Evolutionary conservation across 1,140 invertebrate genomes (phyloP).

Genomic region (Trigoniulus corallinus): DNA sequence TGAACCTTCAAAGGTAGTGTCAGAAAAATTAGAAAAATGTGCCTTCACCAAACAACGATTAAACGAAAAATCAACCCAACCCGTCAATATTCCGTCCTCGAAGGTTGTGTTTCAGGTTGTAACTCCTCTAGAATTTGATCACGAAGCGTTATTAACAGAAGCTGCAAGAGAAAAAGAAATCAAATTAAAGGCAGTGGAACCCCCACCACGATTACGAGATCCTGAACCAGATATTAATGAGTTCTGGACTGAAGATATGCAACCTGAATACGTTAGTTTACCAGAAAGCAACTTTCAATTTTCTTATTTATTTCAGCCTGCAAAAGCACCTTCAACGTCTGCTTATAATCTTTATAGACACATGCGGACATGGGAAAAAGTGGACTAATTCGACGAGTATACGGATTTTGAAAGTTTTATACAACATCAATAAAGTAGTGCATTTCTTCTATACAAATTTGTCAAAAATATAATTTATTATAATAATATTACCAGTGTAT

Average conservation of each 20-base stretch:
- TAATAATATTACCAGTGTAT: too few species aligned
- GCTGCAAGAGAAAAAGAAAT: background rate
- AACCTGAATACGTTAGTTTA: background rate
- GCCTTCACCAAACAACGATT: too few species aligned
- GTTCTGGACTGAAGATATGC: background rate
- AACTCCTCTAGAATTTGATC: background rate
- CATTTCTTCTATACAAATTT: background rate
- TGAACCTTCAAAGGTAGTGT: too few species aligned
- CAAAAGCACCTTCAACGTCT: background rate
- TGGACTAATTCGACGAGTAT: too few species aligned
- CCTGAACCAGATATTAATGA: background rate
- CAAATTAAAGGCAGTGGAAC: background rate
- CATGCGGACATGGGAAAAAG: background rate
- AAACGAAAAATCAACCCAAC: too few species aligned
- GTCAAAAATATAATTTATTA: background rate
- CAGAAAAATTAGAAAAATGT: too few species aligned
- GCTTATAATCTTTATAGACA: background rate
- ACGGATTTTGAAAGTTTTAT: too few species aligned
- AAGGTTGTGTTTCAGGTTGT: background rate
- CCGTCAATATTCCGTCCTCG: background rate
- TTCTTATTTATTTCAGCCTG: background rate
- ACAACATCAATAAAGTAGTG: background rate
- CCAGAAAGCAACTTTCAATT: background rate
- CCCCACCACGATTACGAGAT: background rate
- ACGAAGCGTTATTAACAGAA: background rate